Percentiles rank a stretch among this genome's conserved stretches.
Conservation (phyloP, 2,888 invertebrate species). For the Watsonalla binaria region DNA sequence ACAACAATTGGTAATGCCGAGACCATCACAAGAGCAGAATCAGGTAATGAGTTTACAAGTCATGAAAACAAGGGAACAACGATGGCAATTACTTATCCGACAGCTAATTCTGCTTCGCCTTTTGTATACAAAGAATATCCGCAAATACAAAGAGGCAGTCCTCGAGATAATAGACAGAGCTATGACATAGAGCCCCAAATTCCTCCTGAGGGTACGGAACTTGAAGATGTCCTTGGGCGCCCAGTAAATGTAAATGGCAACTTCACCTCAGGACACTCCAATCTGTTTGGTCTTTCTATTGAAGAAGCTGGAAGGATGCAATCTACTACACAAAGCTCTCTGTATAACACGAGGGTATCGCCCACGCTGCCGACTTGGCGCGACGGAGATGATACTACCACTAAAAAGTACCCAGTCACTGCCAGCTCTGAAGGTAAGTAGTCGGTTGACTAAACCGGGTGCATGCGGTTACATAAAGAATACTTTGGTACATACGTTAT, state of each 20-base stretch:
- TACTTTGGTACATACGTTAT: not conserved
- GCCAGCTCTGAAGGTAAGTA: slow-evolving; percentile 64
- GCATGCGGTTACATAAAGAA: slow-evolving; percentile 29
- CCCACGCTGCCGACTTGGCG: slow-evolving; percentile 81
- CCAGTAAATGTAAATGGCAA: slow-evolving; percentile 34
- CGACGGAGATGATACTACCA: slow-evolving; percentile 58
- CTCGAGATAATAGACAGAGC: slow-evolving; percentile 18
- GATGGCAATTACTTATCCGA: slow-evolving; percentile 25
- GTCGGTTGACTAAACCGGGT: slow-evolving; percentile 9
- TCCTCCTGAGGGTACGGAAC: slow-evolving; percentile 23
- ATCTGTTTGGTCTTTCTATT: slow-evolving; percentile 80
- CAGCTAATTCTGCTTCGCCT: slow-evolving; percentile 24
- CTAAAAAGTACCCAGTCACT: slow-evolving; percentile 64
- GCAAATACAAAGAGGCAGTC: slow-evolving; percentile 12
- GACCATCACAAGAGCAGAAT: slow-evolving; percentile 47
- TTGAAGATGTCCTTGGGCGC: slow-evolving; percentile 37
- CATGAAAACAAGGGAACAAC: slow-evolving; percentile 41
- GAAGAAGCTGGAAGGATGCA: slow-evolving; percentile 78
- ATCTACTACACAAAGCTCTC: slow-evolving; percentile 70
- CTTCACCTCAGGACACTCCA: slow-evolving; percentile 81
- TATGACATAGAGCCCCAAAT: slow-evolving; percentile 24
- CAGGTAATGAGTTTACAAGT: slow-evolving; percentile 45
- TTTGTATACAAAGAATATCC: slow-evolving; percentile 24
- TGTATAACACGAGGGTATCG: slow-evolving; percentile 77
- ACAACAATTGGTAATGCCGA: slow-evolving; percentile 41